Conservation (phyloP, 2,888 invertebrate genomes). For the Brenthis ino region DNA sequence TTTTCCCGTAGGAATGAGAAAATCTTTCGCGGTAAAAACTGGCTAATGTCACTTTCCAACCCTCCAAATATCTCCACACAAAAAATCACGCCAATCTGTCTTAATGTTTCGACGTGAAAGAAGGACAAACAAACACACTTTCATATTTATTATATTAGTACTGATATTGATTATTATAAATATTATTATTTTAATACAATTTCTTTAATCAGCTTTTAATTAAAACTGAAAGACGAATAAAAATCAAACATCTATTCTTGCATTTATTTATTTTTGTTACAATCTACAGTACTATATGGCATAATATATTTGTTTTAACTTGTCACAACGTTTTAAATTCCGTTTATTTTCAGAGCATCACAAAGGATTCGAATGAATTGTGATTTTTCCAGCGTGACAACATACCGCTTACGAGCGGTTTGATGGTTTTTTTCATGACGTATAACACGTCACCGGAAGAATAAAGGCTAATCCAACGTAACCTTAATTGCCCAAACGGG, state of each 20-base stretch:
- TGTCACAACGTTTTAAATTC: conserved; percentile 7
- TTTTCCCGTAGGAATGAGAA: too few relatives aligned
- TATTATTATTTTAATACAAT: too few relatives aligned
- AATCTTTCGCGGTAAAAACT: too few relatives aligned
- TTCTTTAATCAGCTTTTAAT: background rate
- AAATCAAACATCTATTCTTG: background rate
- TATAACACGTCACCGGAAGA: conserved; percentile 18
- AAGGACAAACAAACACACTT: too few relatives aligned
- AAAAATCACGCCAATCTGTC: too few relatives aligned
- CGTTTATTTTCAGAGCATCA: conserved; percentile 19
- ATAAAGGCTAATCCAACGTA: conserved; percentile 20
- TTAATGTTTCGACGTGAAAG: too few relatives aligned
- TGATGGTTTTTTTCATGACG: conserved; percentile 22
- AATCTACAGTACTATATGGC: conserved; percentile 7
- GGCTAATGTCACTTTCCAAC: too few relatives aligned
- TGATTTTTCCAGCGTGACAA: conserved; percentile 26
- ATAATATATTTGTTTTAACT: conserved; percentile 20
- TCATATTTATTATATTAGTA: too few relatives aligned
- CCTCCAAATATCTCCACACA: too few relatives aligned
- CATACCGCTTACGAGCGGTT: conserved; percentile 23
- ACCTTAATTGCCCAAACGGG: conserved; percentile 17
- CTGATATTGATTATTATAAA: too few relatives aligned
- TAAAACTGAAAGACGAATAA: background rate
- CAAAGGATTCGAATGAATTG: conserved; percentile 29
- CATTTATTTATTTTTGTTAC: conserved; percentile 10